Base-by-base conservation (phyloP, 2,113 vertebrate genomes). In the Psophia crepitans region DNA sequence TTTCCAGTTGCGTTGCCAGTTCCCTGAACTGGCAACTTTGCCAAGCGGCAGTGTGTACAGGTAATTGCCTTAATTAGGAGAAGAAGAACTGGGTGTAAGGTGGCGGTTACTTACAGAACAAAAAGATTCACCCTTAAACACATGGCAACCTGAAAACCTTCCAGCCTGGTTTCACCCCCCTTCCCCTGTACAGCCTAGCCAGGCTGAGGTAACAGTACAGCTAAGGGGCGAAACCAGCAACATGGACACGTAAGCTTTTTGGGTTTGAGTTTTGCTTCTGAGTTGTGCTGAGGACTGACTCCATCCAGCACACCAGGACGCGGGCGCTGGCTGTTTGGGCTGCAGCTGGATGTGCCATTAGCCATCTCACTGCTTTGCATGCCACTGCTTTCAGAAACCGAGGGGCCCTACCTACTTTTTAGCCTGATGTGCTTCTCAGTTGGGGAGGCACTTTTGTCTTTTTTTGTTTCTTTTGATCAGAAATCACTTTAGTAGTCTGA, bases 281-380 rank as follows among this genome's bases (percentile, higher is more conserved):
- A 27, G 17, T 70, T 48, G 35, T 22, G 14, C 70, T 76, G 61
- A 79, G 5, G 4, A 37, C 16, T 48, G 44, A 14, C 24, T 85
- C 33, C 44, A 24, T 60, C 28, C 3, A 1, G 49, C 1, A 1
- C n/a, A 49, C 6, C 14, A 48, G 49, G 49, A 77, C n/a, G 4
- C 30, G 37, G 56, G 8, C 3, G 0, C 9, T 54, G 73, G 46
- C 37, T 56, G 27, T 56, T 61, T 63, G 77, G n/a, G 32, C 51
- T 70, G 37, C 39, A 39, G 48, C 17, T 80, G 84, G 49, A 20
- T 61, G 44, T 61, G 41, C 15, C 33, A 2, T 44, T 35, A 35
- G 24, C 16, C 32, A 3, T 24, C 24, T 48, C 5, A 2, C 7
- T 68, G 35, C 32, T 13, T 20, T 30, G 5, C 0, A 0, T 9